Conservation (phyloP, 1,140 invertebrate genomes). For the Piezodorus guildinii region DNA sequence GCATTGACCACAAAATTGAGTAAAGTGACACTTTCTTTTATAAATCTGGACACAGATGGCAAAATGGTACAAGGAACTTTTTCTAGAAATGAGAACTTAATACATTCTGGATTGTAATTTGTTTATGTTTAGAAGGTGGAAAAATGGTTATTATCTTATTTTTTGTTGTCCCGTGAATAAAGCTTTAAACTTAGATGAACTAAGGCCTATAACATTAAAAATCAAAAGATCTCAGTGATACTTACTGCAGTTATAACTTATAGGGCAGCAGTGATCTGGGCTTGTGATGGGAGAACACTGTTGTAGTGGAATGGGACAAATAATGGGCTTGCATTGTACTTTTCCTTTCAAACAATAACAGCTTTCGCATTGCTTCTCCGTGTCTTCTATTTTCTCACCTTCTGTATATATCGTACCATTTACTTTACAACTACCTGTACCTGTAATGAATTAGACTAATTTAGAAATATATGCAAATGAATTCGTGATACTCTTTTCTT, state of each 20-base stretch:
- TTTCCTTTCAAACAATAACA: conserved; percentile 70
- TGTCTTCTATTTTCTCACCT: conserved; percentile 58
- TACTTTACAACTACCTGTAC: conserved; percentile 48
- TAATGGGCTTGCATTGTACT: conserved; percentile 59
- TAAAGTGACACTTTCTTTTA: no score
- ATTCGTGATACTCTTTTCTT: not conserved
- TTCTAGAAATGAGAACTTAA: no score
- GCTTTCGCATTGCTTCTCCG: conserved; percentile 52
- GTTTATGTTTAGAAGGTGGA: no score
- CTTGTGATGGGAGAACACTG: conserved; percentile 64
- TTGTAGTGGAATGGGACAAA: conserved; percentile 55
- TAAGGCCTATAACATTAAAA: no score
- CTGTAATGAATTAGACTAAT: not conserved
- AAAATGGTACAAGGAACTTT: no score
- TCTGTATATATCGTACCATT: conserved; percentile 49
- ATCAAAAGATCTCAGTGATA: not conserved
- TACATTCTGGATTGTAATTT: no score
- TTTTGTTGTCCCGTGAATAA: no score
- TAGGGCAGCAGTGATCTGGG: conserved; percentile 68
- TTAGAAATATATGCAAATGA: not conserved
- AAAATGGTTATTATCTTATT: no score
- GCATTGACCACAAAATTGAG: no score
- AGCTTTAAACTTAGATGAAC: no score
- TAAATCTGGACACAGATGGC: no score
- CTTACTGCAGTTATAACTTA: conserved; percentile 63